Percentiles rank a stretch among this genome's conserved stretches.
Evolutionary conservation across 2,888 invertebrate species (phyloP).

Genomic region (Nemotelus pantherinus): DNA sequence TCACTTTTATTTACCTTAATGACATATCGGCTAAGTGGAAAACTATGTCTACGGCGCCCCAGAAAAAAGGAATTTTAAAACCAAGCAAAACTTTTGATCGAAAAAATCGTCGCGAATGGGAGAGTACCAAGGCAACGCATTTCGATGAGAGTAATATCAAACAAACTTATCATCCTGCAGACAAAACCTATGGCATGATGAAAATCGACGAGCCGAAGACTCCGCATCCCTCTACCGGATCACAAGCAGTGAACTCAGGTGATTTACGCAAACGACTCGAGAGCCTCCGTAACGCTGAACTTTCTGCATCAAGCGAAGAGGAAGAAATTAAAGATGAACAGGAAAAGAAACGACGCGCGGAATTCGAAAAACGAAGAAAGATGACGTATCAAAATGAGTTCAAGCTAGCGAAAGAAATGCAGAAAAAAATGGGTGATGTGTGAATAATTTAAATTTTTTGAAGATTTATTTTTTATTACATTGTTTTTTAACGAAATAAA

Average conservation of each 20-base stretch:
- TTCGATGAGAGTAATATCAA: slow-evolving; percentile 44
- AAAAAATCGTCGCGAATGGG: neutral
- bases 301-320: neutral
- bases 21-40: no score
- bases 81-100: neutral
- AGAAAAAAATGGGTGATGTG: neutral
- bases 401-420: slow-evolving; percentile 21
- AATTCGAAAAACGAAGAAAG: slow-evolving; percentile 4
- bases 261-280: slow-evolving; percentile 33
- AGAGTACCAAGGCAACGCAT: neutral
- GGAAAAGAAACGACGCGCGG: neutral
- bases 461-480: no score
- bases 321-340: neutral
- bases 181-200: slow-evolving; percentile 44
- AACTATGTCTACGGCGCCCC: neutral
- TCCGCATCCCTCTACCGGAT: neutral
- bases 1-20: no score
- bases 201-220: slow-evolving; percentile 45
- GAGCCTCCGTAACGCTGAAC: neutral
- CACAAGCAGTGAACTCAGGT: slow-evolving; percentile 7
- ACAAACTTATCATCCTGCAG: slow-evolving; percentile 35
- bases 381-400: slow-evolving; percentile 17
- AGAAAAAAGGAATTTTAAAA: slow-evolving; percentile 13
- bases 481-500: no score
- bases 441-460: neutral